Conservation (phyloP, 2,888 invertebrate genomes). For the Cataglyphis cursor region DNA sequence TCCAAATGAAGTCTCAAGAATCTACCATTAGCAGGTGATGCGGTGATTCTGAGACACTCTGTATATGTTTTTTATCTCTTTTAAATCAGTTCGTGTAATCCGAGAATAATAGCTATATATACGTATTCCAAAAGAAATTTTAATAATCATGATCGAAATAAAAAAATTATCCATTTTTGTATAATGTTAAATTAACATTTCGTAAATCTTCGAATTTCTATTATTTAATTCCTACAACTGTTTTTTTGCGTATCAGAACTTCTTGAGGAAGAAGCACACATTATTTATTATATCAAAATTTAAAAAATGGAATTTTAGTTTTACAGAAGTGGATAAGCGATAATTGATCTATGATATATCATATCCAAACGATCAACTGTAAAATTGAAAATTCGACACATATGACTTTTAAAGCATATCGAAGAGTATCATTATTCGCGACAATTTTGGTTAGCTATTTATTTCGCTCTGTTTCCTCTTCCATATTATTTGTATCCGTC, state of each 20-base stretch:
- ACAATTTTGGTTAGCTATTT: constrained; percentile 37
- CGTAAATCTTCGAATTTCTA: not conserved
- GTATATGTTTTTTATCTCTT: no score
- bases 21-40: no score
- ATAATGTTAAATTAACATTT: not conserved
- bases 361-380: not conserved
- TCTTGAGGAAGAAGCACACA: not conserved
- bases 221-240: not conserved
- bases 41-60: no score
- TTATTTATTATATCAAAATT: not conserved
- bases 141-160: no score
- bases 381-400: constrained; percentile 19
- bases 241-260: not conserved
- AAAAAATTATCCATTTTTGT: no score
- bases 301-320: not conserved
- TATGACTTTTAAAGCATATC: constrained; percentile 34
- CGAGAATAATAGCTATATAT: no score
- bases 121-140: no score
- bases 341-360: not conserved
- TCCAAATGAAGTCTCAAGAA: not conserved
- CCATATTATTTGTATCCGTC: not conserved
- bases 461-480: constrained; percentile 40
- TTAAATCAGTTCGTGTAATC: no score
- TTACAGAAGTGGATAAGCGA: not conserved
- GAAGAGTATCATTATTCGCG: constrained; percentile 17